These are phyloP conservation scores for Cyclargus thomasi DNA, from an alignment of 1,140 invertebrate genomes.

Conservation along the genomic window DNA sequence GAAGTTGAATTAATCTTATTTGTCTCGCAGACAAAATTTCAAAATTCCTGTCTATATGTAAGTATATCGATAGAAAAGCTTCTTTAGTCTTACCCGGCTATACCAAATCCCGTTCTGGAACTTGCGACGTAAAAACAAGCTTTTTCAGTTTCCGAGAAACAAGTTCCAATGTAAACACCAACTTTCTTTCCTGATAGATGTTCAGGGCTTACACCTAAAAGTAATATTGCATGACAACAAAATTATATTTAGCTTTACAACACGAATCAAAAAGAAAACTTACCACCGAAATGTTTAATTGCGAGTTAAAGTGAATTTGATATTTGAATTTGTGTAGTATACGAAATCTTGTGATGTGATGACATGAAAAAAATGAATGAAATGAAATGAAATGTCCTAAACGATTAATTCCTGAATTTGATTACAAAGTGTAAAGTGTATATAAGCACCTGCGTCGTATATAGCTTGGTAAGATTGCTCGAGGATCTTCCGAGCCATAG, in stretches of 20 bases:
- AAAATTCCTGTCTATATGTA: neutral
- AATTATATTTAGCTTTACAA: too few species aligned
- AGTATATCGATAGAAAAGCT: neutral
- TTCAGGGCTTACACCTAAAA: conserved; percentile 79
- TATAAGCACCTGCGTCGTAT: conserved; percentile 42
- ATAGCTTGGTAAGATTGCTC: conserved; percentile 52
- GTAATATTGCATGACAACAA: neutral
- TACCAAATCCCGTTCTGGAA: conserved; percentile 76
- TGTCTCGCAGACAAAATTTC: too few species aligned
- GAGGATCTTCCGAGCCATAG: conserved; percentile 40
- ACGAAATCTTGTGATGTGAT: too few species aligned
- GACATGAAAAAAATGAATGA: too few species aligned
- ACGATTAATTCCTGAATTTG: too few species aligned
- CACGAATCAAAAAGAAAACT: too few species aligned
- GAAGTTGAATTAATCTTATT: too few species aligned
- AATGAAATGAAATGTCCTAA: too few species aligned
- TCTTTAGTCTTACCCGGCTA: conserved; percentile 52
- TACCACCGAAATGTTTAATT: too few species aligned
- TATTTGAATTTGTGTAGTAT: too few species aligned
- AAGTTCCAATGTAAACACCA: conserved; percentile 82
- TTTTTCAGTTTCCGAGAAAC: conserved; percentile 78
- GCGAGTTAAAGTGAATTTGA: too few species aligned
- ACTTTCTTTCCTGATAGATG: conserved; percentile 78
- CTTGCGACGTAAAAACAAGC: conserved; percentile 82
- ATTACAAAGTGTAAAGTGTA: neutral